These are phyloP conservation scores for Sipunculus nudus DNA, from an alignment of 2,888 invertebrate species.

Conservation along the genomic window DNA sequence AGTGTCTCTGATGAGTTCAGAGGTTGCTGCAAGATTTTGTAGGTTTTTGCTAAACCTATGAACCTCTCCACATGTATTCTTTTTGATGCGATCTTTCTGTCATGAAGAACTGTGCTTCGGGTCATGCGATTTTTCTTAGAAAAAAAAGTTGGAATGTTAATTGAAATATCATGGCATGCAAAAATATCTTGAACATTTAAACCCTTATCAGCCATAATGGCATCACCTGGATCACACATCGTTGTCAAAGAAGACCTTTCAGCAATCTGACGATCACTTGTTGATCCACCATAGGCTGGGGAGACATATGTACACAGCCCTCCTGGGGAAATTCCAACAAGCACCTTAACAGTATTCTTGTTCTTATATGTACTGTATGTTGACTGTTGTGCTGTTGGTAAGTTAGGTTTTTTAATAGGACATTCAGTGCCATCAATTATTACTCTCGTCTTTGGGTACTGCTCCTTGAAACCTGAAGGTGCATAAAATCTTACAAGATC, in stretches of 20 bases:
- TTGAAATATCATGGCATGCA: too few relatives aligned
- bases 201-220: conserved; percentile 1
- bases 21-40: too few relatives aligned
- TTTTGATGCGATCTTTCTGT: too few relatives aligned
- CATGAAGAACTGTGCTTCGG: not conserved
- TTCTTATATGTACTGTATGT: too few relatives aligned
- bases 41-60: too few relatives aligned
- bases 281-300: conserved; percentile 4
- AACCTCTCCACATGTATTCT: too few relatives aligned
- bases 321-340: conserved; percentile 1
- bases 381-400: too few relatives aligned
- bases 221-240: not conserved
- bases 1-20: too few relatives aligned
- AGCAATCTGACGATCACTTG: conserved; percentile 5
- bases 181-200: not conserved
- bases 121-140: not conserved
- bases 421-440: too few relatives aligned
- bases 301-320: conserved; percentile 3
- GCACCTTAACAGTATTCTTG: too few relatives aligned
- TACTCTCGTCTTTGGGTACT: too few relatives aligned
- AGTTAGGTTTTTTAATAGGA: too few relatives aligned
- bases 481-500: conserved; percentile 1
- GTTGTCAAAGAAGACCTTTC: conserved; percentile 1
- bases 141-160: conserved; percentile 5
- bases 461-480: not conserved